These are phyloP conservation scores for Pseudachorutes palmiensis DNA, from an alignment of 1,140 invertebrate genomes.

Conservation along the genomic window DNA sequence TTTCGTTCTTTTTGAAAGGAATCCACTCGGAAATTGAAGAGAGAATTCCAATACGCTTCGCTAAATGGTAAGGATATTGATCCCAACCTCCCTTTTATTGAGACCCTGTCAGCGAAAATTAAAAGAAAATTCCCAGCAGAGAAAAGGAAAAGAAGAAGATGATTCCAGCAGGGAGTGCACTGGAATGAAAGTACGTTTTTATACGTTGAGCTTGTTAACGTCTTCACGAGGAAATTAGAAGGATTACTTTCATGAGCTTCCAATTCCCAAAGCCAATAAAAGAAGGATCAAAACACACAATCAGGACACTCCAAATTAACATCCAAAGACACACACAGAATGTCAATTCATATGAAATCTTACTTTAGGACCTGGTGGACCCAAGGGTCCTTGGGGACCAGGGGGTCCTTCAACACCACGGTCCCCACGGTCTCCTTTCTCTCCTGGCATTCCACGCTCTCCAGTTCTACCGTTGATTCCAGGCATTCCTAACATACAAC, in stretches of 20 bases:
- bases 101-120: slow-evolving; percentile 7
- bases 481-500: slow-evolving; percentile 8
- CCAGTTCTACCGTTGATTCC: slow-evolving; percentile 54
- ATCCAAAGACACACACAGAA: not conserved
- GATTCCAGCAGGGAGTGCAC: not conserved
- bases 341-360: slow-evolving; percentile 14
- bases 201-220: slow-evolving; percentile 1
- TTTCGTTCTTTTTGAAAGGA: not conserved
- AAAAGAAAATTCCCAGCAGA: too few species aligned
- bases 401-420: slow-evolving; percentile 52
- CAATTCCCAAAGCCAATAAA: slow-evolving; percentile 2
- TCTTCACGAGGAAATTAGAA: not conserved
- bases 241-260: not conserved
- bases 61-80: slow-evolving; percentile 1
- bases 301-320: too few species aligned
- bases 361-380: slow-evolving; percentile 43
- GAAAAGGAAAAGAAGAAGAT: not conserved
- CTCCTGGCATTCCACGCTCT: slow-evolving; percentile 45
- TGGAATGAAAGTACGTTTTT: not conserved
- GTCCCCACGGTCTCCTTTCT: slow-evolving; percentile 60
- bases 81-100: not conserved
- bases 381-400: slow-evolving; percentile 46
- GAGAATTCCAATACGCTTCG: not conserved
- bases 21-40: not conserved
- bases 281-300: not conserved